Base-by-base conservation (phyloP, 2,113 vertebrate genomes). In the Grantiella picta region DNA sequence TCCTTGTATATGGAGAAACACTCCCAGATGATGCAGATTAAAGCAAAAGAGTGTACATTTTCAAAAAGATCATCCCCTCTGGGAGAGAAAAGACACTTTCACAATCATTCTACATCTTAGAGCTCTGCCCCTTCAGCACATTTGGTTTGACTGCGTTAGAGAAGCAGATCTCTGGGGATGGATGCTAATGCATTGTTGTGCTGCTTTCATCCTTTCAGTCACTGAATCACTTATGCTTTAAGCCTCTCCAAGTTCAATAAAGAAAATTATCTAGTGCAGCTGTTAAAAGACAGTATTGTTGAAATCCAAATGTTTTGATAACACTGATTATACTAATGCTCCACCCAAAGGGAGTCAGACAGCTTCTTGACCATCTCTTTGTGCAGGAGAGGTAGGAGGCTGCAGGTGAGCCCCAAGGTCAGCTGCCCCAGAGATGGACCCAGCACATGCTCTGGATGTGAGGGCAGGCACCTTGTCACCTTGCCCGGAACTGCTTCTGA, bases 201-300 rank as follows among this genome's bases (percentile, higher is more conserved):
- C 75, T 86, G 72, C 94, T 96, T 92, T 97, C 86, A 90, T 94
- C 77, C 79, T 65, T 91, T 93, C 91, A 79, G 38, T 75, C 92
- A 88, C 85, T 59, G 89, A 90, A 91, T 86, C 89, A 82, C 81
- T 95, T 96, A 60, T 2, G 49, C 56, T 86, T 94, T 86, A 94
- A 97, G 89, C 82, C 84, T 65, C 47, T 70, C 47, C 69, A 90
- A 94, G 84, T 93, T 94, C 91, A 96, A 94, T 94, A 85, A 84
- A 89, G 93, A 90, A 94, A 95, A 96, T 90, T 68, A 90, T 68
- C 71, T 36, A 66, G 38, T 45, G 83, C 54, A 53, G 77, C 57
- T 92, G 45, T 91, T 92, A 60, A 80, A 85, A 92, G 95, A 77
- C 87, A 85, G 47, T 45, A 45, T 25, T 64, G 64, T 16, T 78